Base-by-base conservation (phyloP, 2,888 invertebrate species). In the Bursaphelenchus okinawaensis region DNA sequence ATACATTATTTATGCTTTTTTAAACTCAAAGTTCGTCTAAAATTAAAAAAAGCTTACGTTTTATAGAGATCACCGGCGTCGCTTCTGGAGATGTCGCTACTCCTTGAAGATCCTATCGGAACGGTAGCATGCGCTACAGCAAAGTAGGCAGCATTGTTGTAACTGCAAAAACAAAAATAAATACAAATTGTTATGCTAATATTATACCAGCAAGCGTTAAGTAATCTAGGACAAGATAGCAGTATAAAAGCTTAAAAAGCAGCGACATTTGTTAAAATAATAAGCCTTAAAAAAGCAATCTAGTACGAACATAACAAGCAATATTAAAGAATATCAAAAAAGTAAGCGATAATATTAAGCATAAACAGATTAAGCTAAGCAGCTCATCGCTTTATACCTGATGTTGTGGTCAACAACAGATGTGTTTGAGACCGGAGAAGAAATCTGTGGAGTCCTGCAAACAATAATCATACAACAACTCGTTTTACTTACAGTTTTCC, bases 71-170 rank as follows among this genome's bases (percentile, higher is more conserved):
- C 76, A 55, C 66, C 67, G 7, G 73, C 74, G 58, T 78, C 77
- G 52, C 75, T 73, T 67, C 75, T 55, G 3, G 78, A 78, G 50
- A 79, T 76, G 31, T 79, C 79, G 57, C 77, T 78, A 28, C 74
- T 76, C 60, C 77, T 52, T 8, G 78, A 76, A 28, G 71, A 74
- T 60, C 70, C 67, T 28, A 74, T 63, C 22, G 69, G 64, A 16
- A 52, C 55, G 40, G 24, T 55, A 6, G 73, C 74, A 12, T 75
- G 77, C 12, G 76, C 69, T 20, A 75, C 76, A 9, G 79, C 80
- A 55, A 80, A 73, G 63, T 74, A 80, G n/a, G 79, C 79, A 7
- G 79, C 79, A 57, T 80, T 80, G 66, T 80, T 80, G 65, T 80
- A 80, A 62, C 80, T 80, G 66, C 62, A 78, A 74, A 16, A 9